Evolutionary conservation across 2,888 invertebrate genomes (phyloP), one percentile per base, ranked within the genome.

Genomic region (Cephus pygmeus): DNA sequence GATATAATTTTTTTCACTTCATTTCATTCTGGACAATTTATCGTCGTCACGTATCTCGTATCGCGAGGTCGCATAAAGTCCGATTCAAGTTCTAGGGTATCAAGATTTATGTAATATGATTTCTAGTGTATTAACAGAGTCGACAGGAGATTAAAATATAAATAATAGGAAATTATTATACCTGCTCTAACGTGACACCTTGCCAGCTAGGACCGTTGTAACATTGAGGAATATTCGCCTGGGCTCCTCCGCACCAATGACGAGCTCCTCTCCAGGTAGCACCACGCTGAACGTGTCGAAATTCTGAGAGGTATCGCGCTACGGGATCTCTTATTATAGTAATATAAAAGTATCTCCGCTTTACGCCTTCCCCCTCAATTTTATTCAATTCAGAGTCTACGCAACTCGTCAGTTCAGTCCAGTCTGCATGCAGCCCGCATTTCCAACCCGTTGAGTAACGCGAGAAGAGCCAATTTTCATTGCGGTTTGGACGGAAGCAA

Each of bases 381-480:
- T 97, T 96, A 92, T 98, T 97, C 89, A 99, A 93, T 88, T 97
- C 97, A 35, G 95, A 95, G 89, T 98, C 97, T 69, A 98, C 98
- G 92, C 98, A 98, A 85, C 94, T 94, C 12, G 97, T 98, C 84
- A 99, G 92, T 93, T 99, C 99, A 3, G 99, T 99, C 96, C 98
- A 99, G 93, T 99, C 99, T 35, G 99, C 98, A 91, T 99, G 99
- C 74, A 99, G 93, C 76, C 99, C 99, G 92, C 99, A 99, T 90
- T 97, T 97, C 98, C 98, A 98, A 84, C 98, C 98, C 35, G 98
- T 98, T 76, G 98, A 98, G 92, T 98, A 98, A 89, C 98, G 95
- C 90, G 98, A 98, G 92, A 99, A 99, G 84, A 99, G 94, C 99
- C 99, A 99, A 92, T 97, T 97, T 93, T 98, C 97, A 92, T 97